These are phyloP conservation scores for Percopsis omiscomaycus DNA, from an alignment of 2,797 vertebrate genomes.

Conservation along the genomic window DNA sequence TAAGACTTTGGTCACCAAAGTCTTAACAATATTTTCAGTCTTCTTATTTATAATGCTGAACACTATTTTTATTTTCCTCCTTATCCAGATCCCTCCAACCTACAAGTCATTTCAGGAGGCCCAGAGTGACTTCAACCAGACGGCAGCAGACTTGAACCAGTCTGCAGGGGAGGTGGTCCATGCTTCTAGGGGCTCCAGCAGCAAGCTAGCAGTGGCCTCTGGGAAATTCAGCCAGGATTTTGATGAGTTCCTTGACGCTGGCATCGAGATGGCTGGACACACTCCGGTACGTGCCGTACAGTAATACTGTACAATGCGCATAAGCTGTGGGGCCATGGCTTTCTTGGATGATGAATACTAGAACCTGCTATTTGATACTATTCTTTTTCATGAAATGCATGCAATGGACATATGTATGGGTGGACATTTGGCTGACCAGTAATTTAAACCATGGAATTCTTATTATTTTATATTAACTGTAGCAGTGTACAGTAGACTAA, in stretches of 20 bases:
- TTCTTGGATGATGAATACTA: no score
- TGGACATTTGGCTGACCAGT: no score
- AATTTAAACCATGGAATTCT: no score
- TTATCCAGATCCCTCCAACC: conserved; percentile 85
- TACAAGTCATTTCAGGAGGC: conserved; percentile 96
- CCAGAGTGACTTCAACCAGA: conserved; percentile 93
- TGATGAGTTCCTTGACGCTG: conserved; percentile 97
- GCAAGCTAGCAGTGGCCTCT: conserved; percentile 91
- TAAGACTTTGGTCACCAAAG: no score
- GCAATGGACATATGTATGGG: no score
- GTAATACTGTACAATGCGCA: no score
- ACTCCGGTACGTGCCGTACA: conserved; percentile 81
- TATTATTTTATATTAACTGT: no score
- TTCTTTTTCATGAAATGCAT: no score
- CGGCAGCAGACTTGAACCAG: conserved; percentile 94
- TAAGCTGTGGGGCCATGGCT: no score
- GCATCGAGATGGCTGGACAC: conserved; percentile 99
- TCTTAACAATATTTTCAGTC: no score
- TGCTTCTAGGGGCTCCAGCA: conserved; percentile 89
- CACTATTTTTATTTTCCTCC: not conserved
- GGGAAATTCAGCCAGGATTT: conserved; percentile 98
- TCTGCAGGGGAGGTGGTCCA: conserved; percentile 96
- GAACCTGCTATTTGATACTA: no score
- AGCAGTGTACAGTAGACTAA: no score
- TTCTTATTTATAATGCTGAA: not conserved